These are phyloP conservation scores for Eilema sororculum DNA, from an alignment of 2,888 invertebrate genomes.

Conservation along the genomic window DNA sequence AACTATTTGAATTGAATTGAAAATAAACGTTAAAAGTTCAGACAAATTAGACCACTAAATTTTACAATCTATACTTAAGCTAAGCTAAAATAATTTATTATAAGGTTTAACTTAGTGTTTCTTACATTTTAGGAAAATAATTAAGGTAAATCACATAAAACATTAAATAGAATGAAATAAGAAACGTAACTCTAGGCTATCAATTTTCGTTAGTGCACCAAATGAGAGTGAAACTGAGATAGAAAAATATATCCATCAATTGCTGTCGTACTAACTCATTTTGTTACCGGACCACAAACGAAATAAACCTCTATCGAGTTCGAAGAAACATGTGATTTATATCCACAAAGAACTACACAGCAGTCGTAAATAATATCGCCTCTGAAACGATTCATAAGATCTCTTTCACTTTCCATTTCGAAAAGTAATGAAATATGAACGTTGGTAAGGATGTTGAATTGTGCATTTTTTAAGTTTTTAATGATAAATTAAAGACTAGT, in stretches of 20 bases:
- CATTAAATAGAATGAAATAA: background rate
- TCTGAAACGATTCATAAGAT: constrained; percentile 39
- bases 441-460: constrained; percentile 33
- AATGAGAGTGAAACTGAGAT: constrained; percentile 11
- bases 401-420: constrained; percentile 25
- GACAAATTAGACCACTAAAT: too few species aligned
- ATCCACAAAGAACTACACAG: constrained; percentile 34
- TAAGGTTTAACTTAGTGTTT: too few species aligned
- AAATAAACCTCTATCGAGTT: constrained; percentile 42
- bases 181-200: background rate
- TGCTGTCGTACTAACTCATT: constrained; percentile 3
- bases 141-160: too few species aligned
- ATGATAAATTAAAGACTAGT: constrained; percentile 16
- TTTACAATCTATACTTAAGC: too few species aligned
- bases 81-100: too few species aligned
- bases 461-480: constrained; percentile 30
- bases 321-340: constrained; percentile 42
- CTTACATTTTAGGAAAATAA: too few species aligned
- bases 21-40: too few species aligned
- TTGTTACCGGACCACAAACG: constrained; percentile 30
- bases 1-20: too few species aligned
- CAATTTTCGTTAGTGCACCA: background rate
- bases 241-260: constrained; percentile 19
- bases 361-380: constrained; percentile 46
- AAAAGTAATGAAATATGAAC: constrained; percentile 29